Percentiles rank a stretch among this genome's conserved stretches.
phyloP scores from a whole-genome alignment of 2,888 invertebrate genomes.

The Liodrosophila aerea region DNA sequence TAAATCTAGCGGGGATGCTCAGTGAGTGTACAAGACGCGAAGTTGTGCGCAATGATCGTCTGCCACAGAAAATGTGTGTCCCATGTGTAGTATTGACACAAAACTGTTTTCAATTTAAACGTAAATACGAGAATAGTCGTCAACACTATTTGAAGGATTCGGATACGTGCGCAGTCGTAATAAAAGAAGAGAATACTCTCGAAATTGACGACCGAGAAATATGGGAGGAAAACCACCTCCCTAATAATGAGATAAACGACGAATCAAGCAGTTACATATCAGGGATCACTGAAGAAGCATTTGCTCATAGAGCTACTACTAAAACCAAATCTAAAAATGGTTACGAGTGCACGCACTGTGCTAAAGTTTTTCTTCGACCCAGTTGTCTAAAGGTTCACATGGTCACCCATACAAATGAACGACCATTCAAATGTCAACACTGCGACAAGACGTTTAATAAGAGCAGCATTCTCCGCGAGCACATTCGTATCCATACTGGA shows the following conservation, averaged over 20 bases:
- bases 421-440: conserved; percentile 18
- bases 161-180: no score
- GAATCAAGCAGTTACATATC: no score
- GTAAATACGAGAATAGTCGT: conserved; percentile 69
- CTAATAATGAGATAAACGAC: no score
- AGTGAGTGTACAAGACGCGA: conserved; percentile 52
- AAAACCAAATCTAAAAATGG: no score
- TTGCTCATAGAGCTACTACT: no score
- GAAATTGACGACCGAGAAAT: no score
- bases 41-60: conserved; percentile 29
- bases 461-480: conserved; percentile 66
- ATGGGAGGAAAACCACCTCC: no score
- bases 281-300: no score
- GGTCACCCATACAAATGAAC: neutral
- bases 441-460: conserved; percentile 35
- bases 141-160: conserved; percentile 37
- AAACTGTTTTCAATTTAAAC: conserved; percentile 69
- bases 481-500: conserved; percentile 84
- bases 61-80: conserved; percentile 73
- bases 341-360: no score
- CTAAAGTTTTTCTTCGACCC: no score
- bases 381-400: no score
- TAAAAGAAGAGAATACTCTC: no score
- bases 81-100: conserved; percentile 57
- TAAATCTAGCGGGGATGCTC: conserved; percentile 58